A percentile compares a stretch with the other conserved stretches of the same genome.
phyloP scores from a whole-genome alignment of 2,113 vertebrate species.

The Thinocorus orbignyianus region DNA sequence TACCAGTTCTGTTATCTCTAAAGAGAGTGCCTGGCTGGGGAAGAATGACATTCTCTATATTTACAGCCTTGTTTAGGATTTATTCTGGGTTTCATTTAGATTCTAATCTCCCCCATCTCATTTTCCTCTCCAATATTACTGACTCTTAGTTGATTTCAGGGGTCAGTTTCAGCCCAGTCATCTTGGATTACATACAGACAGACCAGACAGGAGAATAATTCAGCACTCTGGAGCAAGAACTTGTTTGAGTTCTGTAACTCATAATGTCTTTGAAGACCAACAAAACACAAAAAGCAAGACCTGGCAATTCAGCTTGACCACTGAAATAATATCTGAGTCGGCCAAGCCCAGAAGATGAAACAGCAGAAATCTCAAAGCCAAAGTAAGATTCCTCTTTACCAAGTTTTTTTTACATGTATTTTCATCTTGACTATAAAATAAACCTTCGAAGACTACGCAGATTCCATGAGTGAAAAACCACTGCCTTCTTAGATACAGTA shows the following conservation, averaged over 20 bases:
- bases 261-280: background rate
- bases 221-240: background rate
- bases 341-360: background rate
- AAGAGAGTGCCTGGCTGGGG: background rate
- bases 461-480: background rate
- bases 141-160: background rate
- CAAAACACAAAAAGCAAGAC: fast-evolving
- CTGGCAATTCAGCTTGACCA: background rate
- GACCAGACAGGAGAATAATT: background rate
- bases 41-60: background rate
- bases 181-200: background rate
- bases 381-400: background rate
- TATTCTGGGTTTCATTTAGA: background rate
- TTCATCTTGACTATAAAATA: background rate
- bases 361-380: background rate
- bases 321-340: background rate
- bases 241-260: background rate
- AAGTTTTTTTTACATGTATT: background rate
- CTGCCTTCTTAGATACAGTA: background rate
- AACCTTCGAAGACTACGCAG: background rate
- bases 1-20: background rate
- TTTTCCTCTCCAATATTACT: background rate
- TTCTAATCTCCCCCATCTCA: background rate
- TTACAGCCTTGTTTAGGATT: background rate
- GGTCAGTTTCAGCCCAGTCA: background rate